These are phyloP conservation scores for Ischnus inquisitorius DNA, from an alignment of 2,888 invertebrate genomes.

Conservation along the genomic window DNA sequence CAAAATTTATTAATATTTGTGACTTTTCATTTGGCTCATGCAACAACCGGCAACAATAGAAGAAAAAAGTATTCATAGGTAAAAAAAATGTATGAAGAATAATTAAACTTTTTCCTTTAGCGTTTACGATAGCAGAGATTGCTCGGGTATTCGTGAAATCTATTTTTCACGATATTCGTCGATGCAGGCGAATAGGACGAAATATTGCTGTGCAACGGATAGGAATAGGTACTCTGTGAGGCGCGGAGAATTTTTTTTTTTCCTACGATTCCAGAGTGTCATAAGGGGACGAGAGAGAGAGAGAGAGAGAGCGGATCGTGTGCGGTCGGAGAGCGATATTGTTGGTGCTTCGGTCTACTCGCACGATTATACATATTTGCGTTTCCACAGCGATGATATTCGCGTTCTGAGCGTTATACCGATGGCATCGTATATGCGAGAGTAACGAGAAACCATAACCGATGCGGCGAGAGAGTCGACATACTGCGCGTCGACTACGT, in stretches of 20 bases:
- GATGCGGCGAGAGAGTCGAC: background rate
- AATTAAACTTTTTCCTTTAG: too few relatives aligned
- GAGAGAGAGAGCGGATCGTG: conserved; percentile 27
- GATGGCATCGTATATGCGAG: conserved; percentile 24
- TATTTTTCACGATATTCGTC: background rate
- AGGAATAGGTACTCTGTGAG: conserved; percentile 16
- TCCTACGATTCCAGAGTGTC: conserved; percentile 24
- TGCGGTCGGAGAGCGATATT: conserved; percentile 56
- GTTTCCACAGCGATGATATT: conserved; percentile 26
- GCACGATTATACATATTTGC: conserved; percentile 56
- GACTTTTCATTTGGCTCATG: too few relatives aligned
- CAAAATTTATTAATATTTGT: too few relatives aligned
- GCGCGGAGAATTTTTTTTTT: conserved; percentile 19
- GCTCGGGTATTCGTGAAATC: background rate
- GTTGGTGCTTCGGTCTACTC: conserved; percentile 21
- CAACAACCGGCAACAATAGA: too few relatives aligned
- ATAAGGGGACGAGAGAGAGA: conserved; percentile 18
- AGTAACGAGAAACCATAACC: conserved; percentile 28
- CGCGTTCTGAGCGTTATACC: background rate
- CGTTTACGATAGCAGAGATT: background rate
- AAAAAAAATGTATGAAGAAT: background rate
- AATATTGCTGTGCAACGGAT: background rate
- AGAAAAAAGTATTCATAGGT: background rate
- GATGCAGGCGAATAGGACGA: background rate
- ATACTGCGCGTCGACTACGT: conserved; percentile 18